A percentile compares a stretch with the other conserved stretches of the same genome.
These are phyloP conservation scores for Adelognathus sp. DNA, from an alignment of 2,888 invertebrate genomes.

Conservation along the genomic window DNA sequence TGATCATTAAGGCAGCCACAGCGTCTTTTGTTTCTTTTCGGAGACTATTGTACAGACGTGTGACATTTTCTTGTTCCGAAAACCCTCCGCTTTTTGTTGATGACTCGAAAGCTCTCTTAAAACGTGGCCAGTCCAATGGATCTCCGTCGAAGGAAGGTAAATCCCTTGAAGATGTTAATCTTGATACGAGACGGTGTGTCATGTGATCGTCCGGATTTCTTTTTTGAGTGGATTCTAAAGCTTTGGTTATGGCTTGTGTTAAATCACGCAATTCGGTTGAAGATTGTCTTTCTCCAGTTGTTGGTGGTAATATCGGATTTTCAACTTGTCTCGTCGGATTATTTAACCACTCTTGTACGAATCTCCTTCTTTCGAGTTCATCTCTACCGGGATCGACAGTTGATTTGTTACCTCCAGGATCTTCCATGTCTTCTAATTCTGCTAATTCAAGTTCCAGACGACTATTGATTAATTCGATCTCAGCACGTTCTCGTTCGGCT, in stretches of 20 bases:
- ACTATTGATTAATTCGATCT: neutral
- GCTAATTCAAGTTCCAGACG: neutral
- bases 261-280: neutral
- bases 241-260: neutral
- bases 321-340: neutral
- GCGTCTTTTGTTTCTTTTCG: slow-evolving; percentile 11
- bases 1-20: slow-evolving; percentile 17
- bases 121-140: slow-evolving; percentile 28
- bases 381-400: neutral
- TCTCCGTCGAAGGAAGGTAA: slow-evolving; percentile 14
- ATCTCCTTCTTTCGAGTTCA: neutral
- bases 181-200: neutral
- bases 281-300: neutral
- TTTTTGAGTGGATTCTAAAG: neutral
- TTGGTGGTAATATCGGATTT: neutral
- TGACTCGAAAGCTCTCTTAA: slow-evolving; percentile 22
- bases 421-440: neutral
- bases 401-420: neutral
- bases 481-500: neutral
- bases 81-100: slow-evolving; percentile 25
- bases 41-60: slow-evolving; percentile 2
- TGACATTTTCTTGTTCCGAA: slow-evolving; percentile 23
- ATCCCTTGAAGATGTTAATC: slow-evolving; percentile 1
- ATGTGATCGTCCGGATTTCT: neutral
- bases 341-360: neutral